Evolutionary conservation across 2,797 vertebrate genomes (phyloP).

Genomic region (Acipenser transmontanus): DNA sequence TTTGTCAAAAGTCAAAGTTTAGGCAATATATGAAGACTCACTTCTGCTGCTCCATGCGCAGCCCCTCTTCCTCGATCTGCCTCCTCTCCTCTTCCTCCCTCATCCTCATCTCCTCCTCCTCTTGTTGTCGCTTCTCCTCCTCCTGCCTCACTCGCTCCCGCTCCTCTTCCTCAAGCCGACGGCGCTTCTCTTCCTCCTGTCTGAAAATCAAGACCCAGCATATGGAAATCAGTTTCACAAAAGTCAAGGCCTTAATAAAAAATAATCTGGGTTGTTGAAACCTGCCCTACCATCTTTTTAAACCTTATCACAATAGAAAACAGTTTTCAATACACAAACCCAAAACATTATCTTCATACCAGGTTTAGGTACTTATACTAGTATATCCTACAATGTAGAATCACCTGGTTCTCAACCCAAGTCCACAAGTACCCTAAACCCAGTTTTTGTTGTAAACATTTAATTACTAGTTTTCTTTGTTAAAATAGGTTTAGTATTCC

Average conservation of each 20-base stretch:
- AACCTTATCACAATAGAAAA: background rate
- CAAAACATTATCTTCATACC: background rate
- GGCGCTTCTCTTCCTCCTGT: constrained; percentile 83
- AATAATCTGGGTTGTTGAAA: too few relatives aligned
- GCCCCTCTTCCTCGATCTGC: constrained; percentile 81
- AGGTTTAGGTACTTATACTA: background rate
- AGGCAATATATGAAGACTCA: constrained; percentile 44
- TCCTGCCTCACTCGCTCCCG: constrained; percentile 75
- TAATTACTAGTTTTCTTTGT: too few relatives aligned
- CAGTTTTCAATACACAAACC: background rate
- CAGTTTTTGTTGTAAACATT: too few relatives aligned
- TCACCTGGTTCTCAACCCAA: background rate
- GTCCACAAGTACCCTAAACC: background rate
- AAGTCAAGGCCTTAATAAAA: background rate
- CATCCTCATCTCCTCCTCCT: constrained; percentile 79
- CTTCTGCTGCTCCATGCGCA: constrained; percentile 94
- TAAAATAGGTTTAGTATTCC: too few relatives aligned
- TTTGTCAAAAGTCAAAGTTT: background rate
- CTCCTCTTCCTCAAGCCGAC: constrained; percentile 78
- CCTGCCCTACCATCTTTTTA: background rate
- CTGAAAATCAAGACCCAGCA: constrained; percentile 35
- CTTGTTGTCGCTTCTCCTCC: constrained; percentile 73
- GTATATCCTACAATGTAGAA: background rate
- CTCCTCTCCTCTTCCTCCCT: constrained; percentile 86
- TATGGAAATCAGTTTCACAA: background rate